These are phyloP conservation scores for Chrysina gloriosa DNA, from an alignment of 2,888 invertebrate species.

Conservation along the genomic window DNA sequence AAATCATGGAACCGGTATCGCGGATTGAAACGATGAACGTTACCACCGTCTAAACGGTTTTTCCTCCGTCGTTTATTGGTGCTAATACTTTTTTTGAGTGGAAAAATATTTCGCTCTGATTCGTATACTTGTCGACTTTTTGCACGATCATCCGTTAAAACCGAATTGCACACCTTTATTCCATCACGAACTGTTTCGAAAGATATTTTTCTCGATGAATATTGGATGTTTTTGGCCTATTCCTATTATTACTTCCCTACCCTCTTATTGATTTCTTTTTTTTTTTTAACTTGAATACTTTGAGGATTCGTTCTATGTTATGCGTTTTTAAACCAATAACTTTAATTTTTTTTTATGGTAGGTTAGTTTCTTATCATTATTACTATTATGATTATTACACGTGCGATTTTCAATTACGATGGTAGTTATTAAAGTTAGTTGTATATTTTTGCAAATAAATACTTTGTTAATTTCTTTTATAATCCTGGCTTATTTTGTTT, in stretches of 20 bases:
- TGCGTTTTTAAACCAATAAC: slow-evolving; percentile 13
- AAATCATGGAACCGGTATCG: slow-evolving; percentile 67
- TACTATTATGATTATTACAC: not conserved
- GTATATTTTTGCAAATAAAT: slow-evolving; percentile 35
- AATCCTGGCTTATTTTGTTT: slow-evolving; percentile 2
- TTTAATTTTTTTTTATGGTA: not conserved
- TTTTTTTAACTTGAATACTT: not conserved
- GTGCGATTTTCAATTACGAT: not conserved
- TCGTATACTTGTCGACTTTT: too few relatives aligned
- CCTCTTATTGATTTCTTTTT: not conserved
- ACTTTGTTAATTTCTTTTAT: not conserved
- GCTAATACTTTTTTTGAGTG: not conserved
- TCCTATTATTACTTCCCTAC: not conserved
- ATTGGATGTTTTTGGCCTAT: not conserved
- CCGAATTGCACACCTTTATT: too few relatives aligned
- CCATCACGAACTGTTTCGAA: not conserved
- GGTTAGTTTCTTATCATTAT: not conserved
- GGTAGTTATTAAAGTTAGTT: not conserved
- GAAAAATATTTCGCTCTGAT: not conserved
- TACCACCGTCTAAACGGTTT: slow-evolving; percentile 62
- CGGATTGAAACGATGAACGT: slow-evolving; percentile 67
- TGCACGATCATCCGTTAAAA: too few relatives aligned
- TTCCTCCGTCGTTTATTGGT: not conserved
- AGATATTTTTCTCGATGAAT: too few relatives aligned
- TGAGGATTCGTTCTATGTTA: not conserved